These are phyloP conservation scores for Orcinus orca DNA, from an alignment of 2,113 vertebrate genomes.

Conservation along the genomic window DNA sequence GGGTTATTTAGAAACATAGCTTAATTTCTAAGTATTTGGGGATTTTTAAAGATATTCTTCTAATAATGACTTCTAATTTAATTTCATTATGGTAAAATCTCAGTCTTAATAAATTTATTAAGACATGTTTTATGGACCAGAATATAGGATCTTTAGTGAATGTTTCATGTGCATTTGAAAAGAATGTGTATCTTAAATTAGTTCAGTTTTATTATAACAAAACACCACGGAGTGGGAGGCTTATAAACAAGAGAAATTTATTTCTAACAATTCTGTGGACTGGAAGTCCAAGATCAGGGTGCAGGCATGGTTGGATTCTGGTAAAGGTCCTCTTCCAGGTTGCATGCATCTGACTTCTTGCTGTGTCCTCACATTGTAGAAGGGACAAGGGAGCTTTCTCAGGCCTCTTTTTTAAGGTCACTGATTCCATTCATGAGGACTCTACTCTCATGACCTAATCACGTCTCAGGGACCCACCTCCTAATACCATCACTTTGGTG, in stretches of 20 bases:
- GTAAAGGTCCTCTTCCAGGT: not conserved
- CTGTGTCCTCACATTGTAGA: not conserved
- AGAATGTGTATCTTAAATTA: not conserved
- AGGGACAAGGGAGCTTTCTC: not conserved
- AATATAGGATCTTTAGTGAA: not conserved
- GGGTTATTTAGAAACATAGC: not conserved
- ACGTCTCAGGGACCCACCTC: not conserved
- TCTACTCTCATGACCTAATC: not conserved
- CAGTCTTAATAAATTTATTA: not conserved
- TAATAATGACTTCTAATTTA: not conserved
- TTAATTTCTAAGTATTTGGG: not conserved
- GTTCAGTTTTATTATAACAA: not conserved
- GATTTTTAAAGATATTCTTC: not conserved
- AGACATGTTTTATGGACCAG: not conserved
- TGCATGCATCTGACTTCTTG: not conserved
- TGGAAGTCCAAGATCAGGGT: not conserved
- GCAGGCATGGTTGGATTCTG: not conserved
- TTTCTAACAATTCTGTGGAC: not conserved
- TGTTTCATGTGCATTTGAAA: not conserved
- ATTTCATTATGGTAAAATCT: not conserved
- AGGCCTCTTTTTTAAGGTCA: not conserved
- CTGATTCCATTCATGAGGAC: not conserved
- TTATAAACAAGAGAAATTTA: not conserved
- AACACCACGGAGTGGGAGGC: not conserved
- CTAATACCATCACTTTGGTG: not conserved